A percentile compares a stretch with the other conserved stretches of the same genome.
Conservation (phyloP, 2,888 invertebrate genomes). For the Steinernema carpocapsae region DNA sequence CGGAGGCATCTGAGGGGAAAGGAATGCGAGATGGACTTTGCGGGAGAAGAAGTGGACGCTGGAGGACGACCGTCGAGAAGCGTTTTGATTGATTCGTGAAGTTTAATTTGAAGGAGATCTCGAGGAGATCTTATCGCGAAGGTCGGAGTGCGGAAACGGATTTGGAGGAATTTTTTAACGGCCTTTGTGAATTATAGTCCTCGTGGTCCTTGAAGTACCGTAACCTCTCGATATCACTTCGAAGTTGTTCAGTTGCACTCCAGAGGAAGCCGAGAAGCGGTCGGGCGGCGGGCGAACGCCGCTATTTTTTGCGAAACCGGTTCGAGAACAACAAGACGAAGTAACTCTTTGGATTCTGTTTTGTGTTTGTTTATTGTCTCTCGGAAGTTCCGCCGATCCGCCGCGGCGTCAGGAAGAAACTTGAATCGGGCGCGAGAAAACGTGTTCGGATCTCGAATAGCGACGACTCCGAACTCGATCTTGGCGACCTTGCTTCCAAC, state of each 20-base stretch:
- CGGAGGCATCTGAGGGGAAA: not conserved
- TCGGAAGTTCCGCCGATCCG: not conserved
- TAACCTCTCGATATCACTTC: too few relatives aligned
- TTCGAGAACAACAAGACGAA: not conserved
- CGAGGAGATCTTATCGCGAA: conserved; percentile 14
- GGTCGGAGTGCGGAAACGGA: not conserved
- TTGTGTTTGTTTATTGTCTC: not conserved
- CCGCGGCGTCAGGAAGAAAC: conserved; percentile 4
- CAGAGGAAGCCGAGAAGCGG: not conserved
- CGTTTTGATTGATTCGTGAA: too few relatives aligned
- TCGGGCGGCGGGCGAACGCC: not conserved
- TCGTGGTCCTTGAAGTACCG: too few relatives aligned
- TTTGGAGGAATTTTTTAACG: not conserved
- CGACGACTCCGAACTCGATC: conserved; percentile 20
- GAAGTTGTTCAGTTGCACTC: too few relatives aligned
- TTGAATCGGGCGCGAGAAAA: conserved; percentile 16
- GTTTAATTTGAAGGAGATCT: too few relatives aligned
- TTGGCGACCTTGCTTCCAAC: not conserved
- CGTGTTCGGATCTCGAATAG: conserved; percentile 18
- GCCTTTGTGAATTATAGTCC: too few relatives aligned
- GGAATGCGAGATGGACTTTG: conserved; percentile 6
- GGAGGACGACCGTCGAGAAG: not conserved
- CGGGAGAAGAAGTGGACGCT: not conserved
- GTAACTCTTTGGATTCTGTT: not conserved
- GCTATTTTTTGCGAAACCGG: not conserved